Evolutionary conservation across 2,797 vertebrate species (phyloP).

Genomic region (Clamator glandarius): DNA sequence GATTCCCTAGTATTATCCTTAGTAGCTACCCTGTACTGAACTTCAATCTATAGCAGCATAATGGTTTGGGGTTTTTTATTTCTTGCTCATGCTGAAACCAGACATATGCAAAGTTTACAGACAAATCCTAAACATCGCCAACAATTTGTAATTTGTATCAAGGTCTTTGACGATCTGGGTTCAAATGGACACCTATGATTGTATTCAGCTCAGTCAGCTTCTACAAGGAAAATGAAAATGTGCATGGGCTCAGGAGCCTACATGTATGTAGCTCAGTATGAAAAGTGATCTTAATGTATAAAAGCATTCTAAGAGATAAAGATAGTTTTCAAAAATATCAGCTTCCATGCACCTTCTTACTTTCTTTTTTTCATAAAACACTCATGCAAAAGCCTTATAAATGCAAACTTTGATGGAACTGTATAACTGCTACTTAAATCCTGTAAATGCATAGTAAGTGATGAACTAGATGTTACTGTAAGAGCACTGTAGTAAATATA

Average conservation of each 20-base stretch:
- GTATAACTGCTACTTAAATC: background rate
- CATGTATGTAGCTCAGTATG: background rate
- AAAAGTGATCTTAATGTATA: background rate
- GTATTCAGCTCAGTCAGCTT: background rate
- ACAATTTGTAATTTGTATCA: background rate
- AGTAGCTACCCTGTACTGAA: background rate
- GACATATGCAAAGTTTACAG: background rate
- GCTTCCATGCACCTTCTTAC: background rate
- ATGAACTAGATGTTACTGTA: background rate
- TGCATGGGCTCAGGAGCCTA: background rate
- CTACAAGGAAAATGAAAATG: background rate
- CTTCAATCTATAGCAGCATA: background rate
- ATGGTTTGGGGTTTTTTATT: no score
- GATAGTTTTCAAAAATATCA: background rate
- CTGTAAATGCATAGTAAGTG: background rate
- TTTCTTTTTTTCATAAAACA: background rate
- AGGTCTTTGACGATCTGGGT: background rate
- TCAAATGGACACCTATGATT: background rate
- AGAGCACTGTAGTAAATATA: background rate
- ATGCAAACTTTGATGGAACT: background rate
- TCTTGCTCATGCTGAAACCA: background rate
- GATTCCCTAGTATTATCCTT: background rate
- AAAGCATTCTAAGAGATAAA: background rate
- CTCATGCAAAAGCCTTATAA: background rate
- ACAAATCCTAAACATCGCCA: background rate